Evolutionary conservation across 2,888 invertebrate species (phyloP), one percentile per base, ranked within the genome.

Genomic region (Sympetrum striolatum): DNA sequence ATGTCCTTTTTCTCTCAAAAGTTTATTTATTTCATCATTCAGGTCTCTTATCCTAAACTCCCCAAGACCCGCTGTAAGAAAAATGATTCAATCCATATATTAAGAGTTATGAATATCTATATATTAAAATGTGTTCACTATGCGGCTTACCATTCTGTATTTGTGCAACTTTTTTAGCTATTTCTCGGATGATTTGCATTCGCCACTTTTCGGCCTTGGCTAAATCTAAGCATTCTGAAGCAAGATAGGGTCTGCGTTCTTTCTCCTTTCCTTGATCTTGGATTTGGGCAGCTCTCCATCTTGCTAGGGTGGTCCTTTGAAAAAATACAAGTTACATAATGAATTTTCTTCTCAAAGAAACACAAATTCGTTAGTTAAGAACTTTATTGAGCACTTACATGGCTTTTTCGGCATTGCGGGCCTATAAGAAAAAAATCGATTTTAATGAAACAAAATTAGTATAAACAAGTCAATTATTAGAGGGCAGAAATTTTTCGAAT

Each of bases 1-100:
- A 93, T 99, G 99, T 0, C 98, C 96, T 93, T 99, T 99, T 93
- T 99, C 98, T 82, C 99, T 95, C 91, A 99, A 95, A 91, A 99
- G 94, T 94, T 99, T 99, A 94, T 99, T 99, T 92, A 99, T 99
- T 94, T 99, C 99, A 94, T 99, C 99, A 94, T 99, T 99, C 37
- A 99, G 94, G 93, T 99, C 99, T 25, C 99, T 96, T 92, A 99
- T 98, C 39, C 99, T 96, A 93, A 99, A 99, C 94, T 99, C 99
- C 4, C 99, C 99, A n/a, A 99, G 95, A 91, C 99, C 99, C 92
- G 99, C 98, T 97, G 92, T 14, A 93, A 93, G 91, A 91, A 90
- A 90, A 86, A 91, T 53, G 35, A 81, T 44, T 6, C 4, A 8
- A 8, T 10, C 4, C 15, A 90, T 90, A 6, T 15, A 90, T 58